A percentile compares a stretch with the other conserved stretches of the same genome.
These are phyloP conservation scores for Decapterus maruadsi DNA, from an alignment of 2,797 vertebrate species.

Conservation along the genomic window DNA sequence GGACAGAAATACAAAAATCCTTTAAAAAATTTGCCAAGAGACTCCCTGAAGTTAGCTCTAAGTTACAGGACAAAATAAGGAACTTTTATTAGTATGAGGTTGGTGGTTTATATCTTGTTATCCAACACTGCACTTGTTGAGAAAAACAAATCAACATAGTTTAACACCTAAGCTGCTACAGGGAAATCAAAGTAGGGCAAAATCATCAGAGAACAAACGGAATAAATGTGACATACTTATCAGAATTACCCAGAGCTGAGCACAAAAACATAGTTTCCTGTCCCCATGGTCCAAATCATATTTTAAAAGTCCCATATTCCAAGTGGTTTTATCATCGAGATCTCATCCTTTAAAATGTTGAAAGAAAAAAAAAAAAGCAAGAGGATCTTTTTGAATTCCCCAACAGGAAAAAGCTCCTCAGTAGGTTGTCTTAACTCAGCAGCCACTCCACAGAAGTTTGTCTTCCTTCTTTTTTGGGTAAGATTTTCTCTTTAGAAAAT, in stretches of 20 bases:
- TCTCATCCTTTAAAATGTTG: conserved; percentile 71
- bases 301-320: conserved; percentile 88
- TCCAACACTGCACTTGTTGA: conserved; percentile 28
- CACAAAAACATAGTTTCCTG: conserved; percentile 70
- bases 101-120: background rate
- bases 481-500: conserved; percentile 35
- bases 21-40: background rate
- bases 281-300: conserved; percentile 78
- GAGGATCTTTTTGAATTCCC: conserved; percentile 35
- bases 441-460: conserved; percentile 48
- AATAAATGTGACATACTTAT: conserved; percentile 85
- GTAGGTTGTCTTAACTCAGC: conserved; percentile 28
- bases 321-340: conserved; percentile 77
- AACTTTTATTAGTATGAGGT: background rate
- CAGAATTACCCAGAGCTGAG: conserved; percentile 78
- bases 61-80: background rate
- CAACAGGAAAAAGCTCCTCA: conserved; percentile 44
- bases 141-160: conserved; percentile 30
- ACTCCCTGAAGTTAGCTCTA: background rate
- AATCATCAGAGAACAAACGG: conserved; percentile 45
- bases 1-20: background rate
- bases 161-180: conserved; percentile 9
- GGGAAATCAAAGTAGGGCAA: conserved; percentile 30
- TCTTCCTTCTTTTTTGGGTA: background rate
- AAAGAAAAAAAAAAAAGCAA: conserved; percentile 20